Base-by-base conservation (phyloP, 1,140 invertebrate genomes). In the Drosophila saltans region DNA sequence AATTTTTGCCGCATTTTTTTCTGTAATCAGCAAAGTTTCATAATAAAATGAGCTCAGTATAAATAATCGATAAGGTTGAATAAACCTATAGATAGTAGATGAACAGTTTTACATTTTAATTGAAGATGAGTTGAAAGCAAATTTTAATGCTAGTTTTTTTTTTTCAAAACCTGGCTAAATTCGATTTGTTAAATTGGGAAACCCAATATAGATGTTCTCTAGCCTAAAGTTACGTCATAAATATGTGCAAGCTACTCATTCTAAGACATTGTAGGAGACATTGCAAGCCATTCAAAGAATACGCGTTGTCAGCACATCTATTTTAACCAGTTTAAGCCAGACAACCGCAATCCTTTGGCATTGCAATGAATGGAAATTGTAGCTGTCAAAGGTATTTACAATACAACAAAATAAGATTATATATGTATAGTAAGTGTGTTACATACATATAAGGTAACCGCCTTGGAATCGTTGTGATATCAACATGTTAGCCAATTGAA, bases 11-110 rank as follows among this genome's bases (percentile, higher is more conserved):
- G 21, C 69, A 82, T 73, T 88, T 86, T 86, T 77, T 56, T 68
- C 69, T 80, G 64, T 83, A 88, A 82, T 80, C 76, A 70, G 62
- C 60, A 73, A 83, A 77, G 59, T 85, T 81, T 81, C 66, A 86
- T 78, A 75, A 67, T 71, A 52, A 52, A 52, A 52, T 52, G 45
- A 52, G 21, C 45, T 52, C 21, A 52, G 9, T 52, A 52, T 52
- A 52, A 52, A 52, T 52, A 52, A 52, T 52, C 45, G 45, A 52
- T 52, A 26, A 52, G 21, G 45, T 26, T 52, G 33, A 52, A 52
- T 52, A 26, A 10, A 26, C 8, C 5, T 1, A 26, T 52, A 52
- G 24, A 36, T 36, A 36, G 45, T 9, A 52, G 45, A 52, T 52
- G 9, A 10, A 9, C 11, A 4, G 10, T n/a, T 43, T 43, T n/a